phyloP scores from a whole-genome alignment of 1,140 invertebrate genomes.

The Anadara kagoshimensis region DNA sequence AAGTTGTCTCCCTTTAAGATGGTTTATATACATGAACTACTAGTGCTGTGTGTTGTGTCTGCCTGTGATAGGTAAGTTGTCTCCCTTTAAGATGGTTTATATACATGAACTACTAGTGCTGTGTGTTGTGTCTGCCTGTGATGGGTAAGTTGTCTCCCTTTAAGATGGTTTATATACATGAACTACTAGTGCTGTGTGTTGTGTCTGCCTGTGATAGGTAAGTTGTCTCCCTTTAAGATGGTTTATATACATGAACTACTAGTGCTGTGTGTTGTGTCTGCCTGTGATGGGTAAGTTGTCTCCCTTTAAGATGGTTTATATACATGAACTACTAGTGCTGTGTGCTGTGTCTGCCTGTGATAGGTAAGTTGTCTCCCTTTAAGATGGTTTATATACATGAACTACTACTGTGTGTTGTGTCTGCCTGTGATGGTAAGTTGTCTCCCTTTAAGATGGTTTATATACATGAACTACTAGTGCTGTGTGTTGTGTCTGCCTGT shows the following conservation, averaged over 20 bases:
- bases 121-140: slow-evolving; percentile 63
- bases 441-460: slow-evolving; percentile 51
- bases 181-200: slow-evolving; percentile 62
- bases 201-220: slow-evolving; percentile 68
- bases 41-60: slow-evolving; percentile 63
- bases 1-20: slow-evolving; percentile 35
- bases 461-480: slow-evolving; percentile 58
- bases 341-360: slow-evolving; percentile 65
- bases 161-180: slow-evolving; percentile 62
- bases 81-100: slow-evolving; percentile 51
- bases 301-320: slow-evolving; percentile 53
- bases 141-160: slow-evolving; percentile 55
- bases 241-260: slow-evolving; percentile 66
- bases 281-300: slow-evolving; percentile 63
- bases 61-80: slow-evolving; percentile 64
- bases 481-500: slow-evolving; percentile 63
- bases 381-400: slow-evolving; percentile 64
- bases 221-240: slow-evolving; percentile 33
- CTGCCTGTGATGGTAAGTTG: slow-evolving; percentile 64
- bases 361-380: slow-evolving; percentile 52
- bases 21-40: slow-evolving; percentile 62
- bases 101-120: slow-evolving; percentile 61
- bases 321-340: slow-evolving; percentile 60
- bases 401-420: slow-evolving; percentile 61
- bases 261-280: slow-evolving; percentile 61